Conservation (phyloP, 2,113 vertebrate genomes). For the Malurus melanocephalus region DNA sequence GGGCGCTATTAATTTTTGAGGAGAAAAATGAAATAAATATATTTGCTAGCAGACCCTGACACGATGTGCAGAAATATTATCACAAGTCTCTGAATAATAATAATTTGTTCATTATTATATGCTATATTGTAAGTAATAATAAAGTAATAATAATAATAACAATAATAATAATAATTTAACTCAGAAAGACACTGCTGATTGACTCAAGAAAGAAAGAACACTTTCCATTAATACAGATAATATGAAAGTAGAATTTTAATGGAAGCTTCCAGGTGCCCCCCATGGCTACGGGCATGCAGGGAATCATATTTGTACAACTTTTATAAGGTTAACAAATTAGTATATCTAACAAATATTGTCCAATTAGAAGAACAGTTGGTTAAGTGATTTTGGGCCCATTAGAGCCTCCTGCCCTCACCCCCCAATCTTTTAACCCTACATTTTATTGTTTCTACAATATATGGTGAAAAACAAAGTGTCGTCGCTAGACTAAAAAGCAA, state of each 20-base stretch:
- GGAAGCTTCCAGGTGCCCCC: neutral
- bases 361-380: neutral
- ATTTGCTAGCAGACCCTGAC: neutral
- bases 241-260: neutral
- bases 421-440: neutral
- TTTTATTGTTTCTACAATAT: neutral
- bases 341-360: neutral
- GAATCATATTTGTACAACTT: neutral
- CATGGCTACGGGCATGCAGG: fast-evolving
- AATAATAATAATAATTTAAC: neutral
- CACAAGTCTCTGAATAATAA: neutral
- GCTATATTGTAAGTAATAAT: neutral
- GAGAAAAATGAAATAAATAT: neutral
- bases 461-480: neutral
- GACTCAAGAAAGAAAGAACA: fast-evolving
- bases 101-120: neutral
- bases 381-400: neutral
- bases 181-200: neutral
- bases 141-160: neutral
- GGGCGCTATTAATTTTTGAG: neutral
- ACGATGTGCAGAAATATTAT: neutral
- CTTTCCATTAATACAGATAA: neutral
- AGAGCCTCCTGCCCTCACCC: too few species aligned
- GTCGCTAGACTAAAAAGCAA: neutral
- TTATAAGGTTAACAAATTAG: neutral